phyloP scores from a whole-genome alignment of 2,797 vertebrate genomes.

The Manis pentadactyla region DNA sequence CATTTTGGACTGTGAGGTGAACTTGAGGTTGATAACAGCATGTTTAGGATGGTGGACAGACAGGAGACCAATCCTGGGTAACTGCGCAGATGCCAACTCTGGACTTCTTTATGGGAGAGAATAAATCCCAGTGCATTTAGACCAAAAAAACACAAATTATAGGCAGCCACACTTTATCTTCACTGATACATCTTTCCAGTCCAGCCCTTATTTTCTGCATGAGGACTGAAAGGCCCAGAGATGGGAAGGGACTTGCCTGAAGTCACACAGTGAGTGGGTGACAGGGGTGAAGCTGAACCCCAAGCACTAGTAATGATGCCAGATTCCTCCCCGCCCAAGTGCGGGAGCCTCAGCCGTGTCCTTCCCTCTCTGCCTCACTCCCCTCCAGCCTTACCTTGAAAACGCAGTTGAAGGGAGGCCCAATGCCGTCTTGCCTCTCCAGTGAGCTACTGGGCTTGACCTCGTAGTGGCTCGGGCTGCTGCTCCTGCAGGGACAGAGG shows the following conservation, averaged over 20 bases:
- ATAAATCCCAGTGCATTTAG: not conserved
- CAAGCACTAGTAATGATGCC: not conserved
- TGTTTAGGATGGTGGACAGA: not conserved
- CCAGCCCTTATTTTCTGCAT: not conserved
- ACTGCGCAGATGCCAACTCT: not conserved
- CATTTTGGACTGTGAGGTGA: not conserved
- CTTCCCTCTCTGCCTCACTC: not conserved
- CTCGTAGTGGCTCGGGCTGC: constrained; percentile 91
- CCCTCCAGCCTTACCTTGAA: constrained; percentile 90
- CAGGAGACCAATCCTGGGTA: not conserved
- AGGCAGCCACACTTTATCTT: not conserved
- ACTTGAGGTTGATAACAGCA: not conserved
- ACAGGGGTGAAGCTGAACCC: not conserved
- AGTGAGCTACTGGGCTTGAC: constrained; percentile 93
- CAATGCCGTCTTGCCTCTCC: constrained; percentile 88
- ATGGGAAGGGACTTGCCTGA: not conserved
- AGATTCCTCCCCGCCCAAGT: no score
- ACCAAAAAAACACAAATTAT: no score
- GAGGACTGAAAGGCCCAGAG: not conserved
- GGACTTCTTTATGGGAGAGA: not conserved
- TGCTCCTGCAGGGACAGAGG: constrained; percentile 87
- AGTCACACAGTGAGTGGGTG: not conserved
- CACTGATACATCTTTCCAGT: not conserved
- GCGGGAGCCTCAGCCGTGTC: not conserved
- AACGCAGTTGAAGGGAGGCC: constrained; percentile 93